These are phyloP conservation scores for Lasioglossum albipes DNA, from an alignment of 1,140 invertebrate species.

Conservation along the genomic window DNA sequence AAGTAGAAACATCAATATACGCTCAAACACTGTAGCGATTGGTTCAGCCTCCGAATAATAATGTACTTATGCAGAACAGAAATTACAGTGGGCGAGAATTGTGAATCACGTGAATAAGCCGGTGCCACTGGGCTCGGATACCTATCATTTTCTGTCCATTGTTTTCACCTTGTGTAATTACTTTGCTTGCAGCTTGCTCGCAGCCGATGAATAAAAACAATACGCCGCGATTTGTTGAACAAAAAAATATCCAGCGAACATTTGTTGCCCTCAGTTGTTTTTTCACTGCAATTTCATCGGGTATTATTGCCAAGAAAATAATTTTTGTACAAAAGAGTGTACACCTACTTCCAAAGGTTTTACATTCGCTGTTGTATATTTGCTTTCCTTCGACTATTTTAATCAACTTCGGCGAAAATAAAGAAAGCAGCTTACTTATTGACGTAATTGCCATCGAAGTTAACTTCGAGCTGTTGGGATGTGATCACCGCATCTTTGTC, in stretches of 20 bases:
- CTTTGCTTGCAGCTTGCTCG: not conserved
- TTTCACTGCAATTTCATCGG: not conserved
- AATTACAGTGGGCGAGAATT: slow-evolving; percentile 50
- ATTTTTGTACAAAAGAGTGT: too few species aligned
- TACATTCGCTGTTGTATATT: not conserved
- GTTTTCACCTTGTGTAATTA: slow-evolving; percentile 29
- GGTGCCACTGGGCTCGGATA: slow-evolving; percentile 39
- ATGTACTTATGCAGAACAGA: slow-evolving; percentile 37
- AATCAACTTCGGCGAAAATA: too few species aligned
- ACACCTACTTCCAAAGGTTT: too few species aligned
- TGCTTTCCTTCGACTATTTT: not conserved
- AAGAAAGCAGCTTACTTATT: slow-evolving; percentile 74
- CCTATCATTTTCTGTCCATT: slow-evolving; percentile 45
- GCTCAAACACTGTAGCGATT: slow-evolving; percentile 29
- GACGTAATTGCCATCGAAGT: slow-evolving; percentile 85
- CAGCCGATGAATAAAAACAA: not conserved
- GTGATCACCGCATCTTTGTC: slow-evolving; percentile 81
- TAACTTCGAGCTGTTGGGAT: slow-evolving; percentile 82
- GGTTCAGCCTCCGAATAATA: slow-evolving; percentile 32
- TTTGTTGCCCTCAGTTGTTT: not conserved
- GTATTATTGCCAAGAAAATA: not conserved
- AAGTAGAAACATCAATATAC: slow-evolving; percentile 5
- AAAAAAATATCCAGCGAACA: not conserved
- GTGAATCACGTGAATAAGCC: slow-evolving; percentile 31
- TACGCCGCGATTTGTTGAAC: not conserved